Base-by-base conservation (phyloP, 2,888 invertebrate genomes). In the Emmelina monodactyla region DNA sequence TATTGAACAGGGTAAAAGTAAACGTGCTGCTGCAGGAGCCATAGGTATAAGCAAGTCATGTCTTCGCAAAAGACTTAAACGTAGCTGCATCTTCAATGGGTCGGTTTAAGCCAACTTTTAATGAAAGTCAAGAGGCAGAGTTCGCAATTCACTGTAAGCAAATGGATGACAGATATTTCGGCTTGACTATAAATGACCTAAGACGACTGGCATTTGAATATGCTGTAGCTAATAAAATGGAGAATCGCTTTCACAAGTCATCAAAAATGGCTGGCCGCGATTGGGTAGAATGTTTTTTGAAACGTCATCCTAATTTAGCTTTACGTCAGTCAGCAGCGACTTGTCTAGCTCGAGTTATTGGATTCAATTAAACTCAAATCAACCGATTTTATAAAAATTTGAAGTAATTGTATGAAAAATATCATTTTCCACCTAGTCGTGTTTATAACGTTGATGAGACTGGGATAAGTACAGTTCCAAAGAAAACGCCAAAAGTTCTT, bases 381-480 rank as follows among this genome's bases (percentile, higher is more conserved):
- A 2, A 13, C 5, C 12, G 28, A 14, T 28, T 33, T 33, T 33
- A 3, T 14, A 16, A 33, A 14, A 33, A 33, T 2, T 15, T 28
- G 10, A 14, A 28, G 16, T n/a, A 28, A 4, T 11, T 33, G 11
- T 28, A 14, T 10, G 3, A n/a, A 14, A 28, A 28, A 16, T 12
- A 33, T 15, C 25, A 33, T 10, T 33, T 33, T 33, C 3, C 2
- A 11, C 28, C 28, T n/a, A 30, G 30, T 16, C 22, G 34, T 9
- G 37, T 39, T 2, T 40, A 34, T 25, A 37, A 40, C 16, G 16
- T 31, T 9, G 40, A 40, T 31, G 37, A 39, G 31, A 33, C 16
- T 9, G 37, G 37, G 4, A 28, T 39, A 9, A 32, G 30, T 9
- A 33, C 34, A 12, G 37, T 39, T 7, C 37, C 30, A n/a, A 40